Base-by-base conservation (phyloP, 2,797 vertebrate genomes). In the Gallirallus australis region DNA sequence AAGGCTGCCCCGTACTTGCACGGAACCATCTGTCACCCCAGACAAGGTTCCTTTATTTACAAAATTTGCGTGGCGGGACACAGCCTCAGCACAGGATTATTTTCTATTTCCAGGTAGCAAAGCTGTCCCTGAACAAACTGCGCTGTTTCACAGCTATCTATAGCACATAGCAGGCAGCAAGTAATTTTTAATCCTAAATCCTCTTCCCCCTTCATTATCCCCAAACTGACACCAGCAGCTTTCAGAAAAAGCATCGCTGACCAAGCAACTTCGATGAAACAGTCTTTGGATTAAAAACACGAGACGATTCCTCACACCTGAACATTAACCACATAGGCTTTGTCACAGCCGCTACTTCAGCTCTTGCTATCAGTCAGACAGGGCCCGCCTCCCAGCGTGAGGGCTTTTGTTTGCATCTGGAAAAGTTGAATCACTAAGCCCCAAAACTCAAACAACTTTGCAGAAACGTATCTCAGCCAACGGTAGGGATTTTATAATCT, bases 91-190 rank as follows among this genome's bases (percentile, higher is more conserved):
- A 47, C 3, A 6, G 93, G 94, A 96, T 96, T 97, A 94, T 87
- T 68, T 96, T 96, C 96, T 97, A 97, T 97, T 97, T 97, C 82
- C 97, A 97, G 95, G 95, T 94, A 97, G 91, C 91, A 96, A 97
- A 97, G 93, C 93, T 70, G 89, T 86, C 95, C 93, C 89, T 0
- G 19, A 93, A 86, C 91, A 96, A 95, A 96, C 92, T 20, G 84
- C 31, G 1, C 86, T 79, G 14, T 89, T 97, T 95, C 84, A 52
- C 82, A 88, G 95, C 95, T 96, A 96, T 96, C 91, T 97, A 97
- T 95, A 97, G 96, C 82, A 90, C 89, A 82, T 23, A 91, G 19
- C 84, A 83, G 86, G 93, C 84, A 77, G 93, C 93, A 61, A 96
- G 94, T 89, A 70, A 97, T 96, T 97, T 97, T 96, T 96, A 97